Conservation (phyloP, 2,113 vertebrate genomes). For the Gymnocephalus cernua region DNA sequence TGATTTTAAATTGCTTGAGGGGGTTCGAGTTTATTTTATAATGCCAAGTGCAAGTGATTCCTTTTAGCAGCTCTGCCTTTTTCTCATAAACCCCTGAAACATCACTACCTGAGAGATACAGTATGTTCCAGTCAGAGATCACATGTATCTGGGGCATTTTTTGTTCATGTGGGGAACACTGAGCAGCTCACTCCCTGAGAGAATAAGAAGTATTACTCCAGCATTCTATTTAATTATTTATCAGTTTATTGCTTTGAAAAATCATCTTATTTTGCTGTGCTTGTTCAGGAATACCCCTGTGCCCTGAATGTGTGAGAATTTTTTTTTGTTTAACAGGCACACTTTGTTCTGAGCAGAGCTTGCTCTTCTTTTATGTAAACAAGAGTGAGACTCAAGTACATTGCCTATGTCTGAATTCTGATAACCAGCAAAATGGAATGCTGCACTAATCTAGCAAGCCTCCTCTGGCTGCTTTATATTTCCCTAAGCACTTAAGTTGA, state of each 20-base stretch:
- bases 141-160: constrained; percentile 53
- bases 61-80: background rate
- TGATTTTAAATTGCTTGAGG: background rate
- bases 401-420: constrained; percentile 4
- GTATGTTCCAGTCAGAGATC: constrained; percentile 56
- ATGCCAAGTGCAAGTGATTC: background rate
- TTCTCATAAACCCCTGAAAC: constrained; percentile 51
- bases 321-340: constrained; percentile 21
- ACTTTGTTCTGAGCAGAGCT: background rate
- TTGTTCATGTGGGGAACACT: constrained; percentile 56
- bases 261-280: constrained; percentile 37
- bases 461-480: background rate
- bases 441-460: background rate
- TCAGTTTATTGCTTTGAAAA: constrained; percentile 49
- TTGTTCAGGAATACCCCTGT: constrained; percentile 38
- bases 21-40: background rate
- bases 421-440: background rate
- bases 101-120: constrained; percentile 44
- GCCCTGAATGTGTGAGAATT: constrained; percentile 36
- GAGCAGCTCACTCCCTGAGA: constrained; percentile 53
- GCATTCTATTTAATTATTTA: constrained; percentile 73
- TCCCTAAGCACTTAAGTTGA: background rate
- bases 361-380: constrained; percentile 34
- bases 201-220: constrained; percentile 53
- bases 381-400: background rate